phyloP scores from a whole-genome alignment of 2,113 vertebrate genomes.

The Meriones unguiculatus region DNA sequence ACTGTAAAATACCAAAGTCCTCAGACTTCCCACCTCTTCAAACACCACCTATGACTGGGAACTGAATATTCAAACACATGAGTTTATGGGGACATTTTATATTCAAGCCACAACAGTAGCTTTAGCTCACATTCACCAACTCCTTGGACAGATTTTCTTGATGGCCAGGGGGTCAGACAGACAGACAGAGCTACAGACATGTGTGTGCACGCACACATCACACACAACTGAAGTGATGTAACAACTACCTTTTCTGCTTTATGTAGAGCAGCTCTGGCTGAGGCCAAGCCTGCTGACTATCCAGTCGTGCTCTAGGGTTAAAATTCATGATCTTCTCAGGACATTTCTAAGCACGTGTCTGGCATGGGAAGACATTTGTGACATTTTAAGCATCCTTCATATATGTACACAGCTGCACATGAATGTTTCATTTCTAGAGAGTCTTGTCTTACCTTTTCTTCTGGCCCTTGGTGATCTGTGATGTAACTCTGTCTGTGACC shows the following conservation, averaged over 20 bases:
- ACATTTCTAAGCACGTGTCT: neutral
- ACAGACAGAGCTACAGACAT: neutral
- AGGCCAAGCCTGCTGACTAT: neutral
- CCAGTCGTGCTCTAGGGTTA: neutral
- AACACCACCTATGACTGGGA: neutral
- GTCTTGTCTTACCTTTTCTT: neutral
- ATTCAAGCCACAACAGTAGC: neutral
- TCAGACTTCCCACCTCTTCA: neutral
- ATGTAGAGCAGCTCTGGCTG: neutral
- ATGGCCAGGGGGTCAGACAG: neutral
- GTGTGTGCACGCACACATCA: no score
- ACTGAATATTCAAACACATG: neutral
- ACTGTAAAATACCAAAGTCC: neutral
- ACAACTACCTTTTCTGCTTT: neutral
- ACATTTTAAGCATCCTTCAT: neutral
- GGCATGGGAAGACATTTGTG: neutral
- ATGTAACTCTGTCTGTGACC: neutral
- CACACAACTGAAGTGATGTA: neutral
- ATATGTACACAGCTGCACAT: neutral
- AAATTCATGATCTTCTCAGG: neutral
- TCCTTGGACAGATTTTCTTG: neutral
- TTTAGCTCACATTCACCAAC: neutral
- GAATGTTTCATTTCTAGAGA: neutral
- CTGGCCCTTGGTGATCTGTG: neutral
- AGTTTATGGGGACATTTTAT: neutral